A percentile compares a stretch with the other conserved stretches of the same genome.
Evolutionary conservation across 1,140 invertebrate species (phyloP).

Genomic region (Aphelenchoides fujianensis): DNA sequence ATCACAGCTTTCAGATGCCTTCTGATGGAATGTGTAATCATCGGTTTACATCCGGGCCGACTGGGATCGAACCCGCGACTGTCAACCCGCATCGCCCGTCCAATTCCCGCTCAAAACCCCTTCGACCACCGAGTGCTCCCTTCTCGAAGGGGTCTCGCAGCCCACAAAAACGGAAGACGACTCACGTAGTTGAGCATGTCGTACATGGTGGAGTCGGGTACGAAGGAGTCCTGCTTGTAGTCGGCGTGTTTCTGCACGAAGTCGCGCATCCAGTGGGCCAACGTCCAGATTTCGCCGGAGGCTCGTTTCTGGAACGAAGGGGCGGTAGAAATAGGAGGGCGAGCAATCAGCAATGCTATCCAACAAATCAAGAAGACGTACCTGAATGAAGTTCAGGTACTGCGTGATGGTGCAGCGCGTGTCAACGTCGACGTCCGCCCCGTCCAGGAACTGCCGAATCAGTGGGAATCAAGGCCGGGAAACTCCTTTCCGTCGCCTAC

Average conservation of each 20-base stretch:
- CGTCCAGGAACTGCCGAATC: constrained; percentile 84
- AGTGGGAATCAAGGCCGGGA: constrained; percentile 88
- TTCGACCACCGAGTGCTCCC: neutral
- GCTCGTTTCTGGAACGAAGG: constrained; percentile 59
- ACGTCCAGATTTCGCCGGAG: constrained; percentile 70
- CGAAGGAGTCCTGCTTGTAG: constrained; percentile 83
- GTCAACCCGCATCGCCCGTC: too few species aligned
- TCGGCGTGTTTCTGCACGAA: constrained; percentile 83
- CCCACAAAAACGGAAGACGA: too few species aligned
- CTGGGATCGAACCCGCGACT: neutral
- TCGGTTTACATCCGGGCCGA: neutral
- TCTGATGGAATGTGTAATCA: constrained; percentile 7
- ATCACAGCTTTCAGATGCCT: constrained; percentile 11
- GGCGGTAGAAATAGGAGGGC: too few species aligned
- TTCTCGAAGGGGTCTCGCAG: too few species aligned
- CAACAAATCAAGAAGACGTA: constrained; percentile 18
- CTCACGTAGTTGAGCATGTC: constrained; percentile 72
- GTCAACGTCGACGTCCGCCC: constrained; percentile 91
- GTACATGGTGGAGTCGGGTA: constrained; percentile 84
- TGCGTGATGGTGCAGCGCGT: constrained; percentile 93
- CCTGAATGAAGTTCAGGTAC: constrained; percentile 88
- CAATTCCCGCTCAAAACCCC: too few species aligned
- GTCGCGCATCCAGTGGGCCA: constrained; percentile 84
- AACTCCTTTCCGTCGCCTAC: constrained; percentile 70
- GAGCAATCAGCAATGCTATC: too few species aligned